A percentile compares a stretch with the other conserved stretches of the same genome.
phyloP scores from a whole-genome alignment of 1,140 invertebrate genomes.

The Bemisia tabaci region DNA sequence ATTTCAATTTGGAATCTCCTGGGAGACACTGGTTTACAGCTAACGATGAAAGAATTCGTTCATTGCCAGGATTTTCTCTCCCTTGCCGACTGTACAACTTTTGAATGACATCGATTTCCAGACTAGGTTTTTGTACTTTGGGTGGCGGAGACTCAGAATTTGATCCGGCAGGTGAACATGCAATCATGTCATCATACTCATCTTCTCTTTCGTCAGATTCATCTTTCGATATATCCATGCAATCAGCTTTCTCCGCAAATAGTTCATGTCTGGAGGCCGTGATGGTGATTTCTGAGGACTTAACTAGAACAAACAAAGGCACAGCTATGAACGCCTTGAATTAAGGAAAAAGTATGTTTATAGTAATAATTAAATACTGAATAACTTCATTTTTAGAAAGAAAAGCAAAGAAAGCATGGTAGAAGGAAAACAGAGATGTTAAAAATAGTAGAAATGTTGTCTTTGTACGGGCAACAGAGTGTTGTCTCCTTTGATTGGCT shows the following conservation, averaged over 20 bases:
- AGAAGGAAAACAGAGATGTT: too few relatives aligned
- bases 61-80: background rate
- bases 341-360: too few relatives aligned
- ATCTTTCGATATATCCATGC: background rate
- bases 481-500: too few relatives aligned
- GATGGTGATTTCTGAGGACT: background rate
- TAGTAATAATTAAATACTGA: too few relatives aligned
- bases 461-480: too few relatives aligned
- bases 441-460: too few relatives aligned
- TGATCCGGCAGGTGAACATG: slow-evolving; percentile 17
- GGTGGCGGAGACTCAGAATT: background rate
- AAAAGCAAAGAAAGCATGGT: too few relatives aligned
- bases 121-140: background rate
- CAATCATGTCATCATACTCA: slow-evolving; percentile 22
- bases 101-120: background rate
- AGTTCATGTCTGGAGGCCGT: background rate
- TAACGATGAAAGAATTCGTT: background rate
- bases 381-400: too few relatives aligned
- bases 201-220: slow-evolving; percentile 11
- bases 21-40: background rate
- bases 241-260: background rate
- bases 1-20: background rate
- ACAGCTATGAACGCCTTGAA: too few relatives aligned
- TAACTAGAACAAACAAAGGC: background rate
- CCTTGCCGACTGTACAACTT: background rate